Evolutionary conservation across 2,797 vertebrate species (phyloP), one percentile per base, ranked within the genome.

Genomic region (Cyprinella venusta): DNA sequence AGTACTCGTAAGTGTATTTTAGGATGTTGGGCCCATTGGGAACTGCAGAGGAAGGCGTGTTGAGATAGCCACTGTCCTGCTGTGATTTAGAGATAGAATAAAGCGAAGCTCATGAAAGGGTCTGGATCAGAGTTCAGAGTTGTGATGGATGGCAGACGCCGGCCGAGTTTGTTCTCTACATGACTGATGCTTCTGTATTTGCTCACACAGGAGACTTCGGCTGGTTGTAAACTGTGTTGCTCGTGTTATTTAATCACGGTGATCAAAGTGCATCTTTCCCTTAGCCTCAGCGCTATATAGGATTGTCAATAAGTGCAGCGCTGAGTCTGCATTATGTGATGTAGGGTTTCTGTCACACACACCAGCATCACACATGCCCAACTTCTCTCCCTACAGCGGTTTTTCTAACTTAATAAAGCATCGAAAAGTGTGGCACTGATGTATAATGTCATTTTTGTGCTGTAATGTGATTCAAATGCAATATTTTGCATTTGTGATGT

Each of bases 191-290:
- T 54, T 56, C 50, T 38, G 64, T 54, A 56, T 79, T 69, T 13
- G 33, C 48, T 40, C 48, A 56, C 36, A 42, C 15, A 0, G n/a
- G 45, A 69, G 36, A 38, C 65, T 56, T 42, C 0, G n/a, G 36
- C 52, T 76, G 15, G 59, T 24, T 56, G 63, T 76, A 67, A 76
- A 76, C 64, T 54, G 50, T 68, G 19, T 59, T 67, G n/a, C 63
- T 56, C 8, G 50, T 83, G 38, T 83, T 77, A 70, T 83, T 83
- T 68, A 83, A 83, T 83, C 65, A 38, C 76, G 19, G 30, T 30
- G 26, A 76, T 83, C 65, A 71, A 21, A 78, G 75, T 13, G 30
- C 61, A 75, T 82, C 81, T 76, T 77, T 69, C 45, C 72, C 36
- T 24, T 64, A 76, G 81, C 15, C 50, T 79, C 82, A 79, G 75